A percentile compares a stretch with the other conserved stretches of the same genome.
Evolutionary conservation across 1,140 invertebrate genomes (phyloP).

Genomic region (Cyrtorhinus lividipennis): DNA sequence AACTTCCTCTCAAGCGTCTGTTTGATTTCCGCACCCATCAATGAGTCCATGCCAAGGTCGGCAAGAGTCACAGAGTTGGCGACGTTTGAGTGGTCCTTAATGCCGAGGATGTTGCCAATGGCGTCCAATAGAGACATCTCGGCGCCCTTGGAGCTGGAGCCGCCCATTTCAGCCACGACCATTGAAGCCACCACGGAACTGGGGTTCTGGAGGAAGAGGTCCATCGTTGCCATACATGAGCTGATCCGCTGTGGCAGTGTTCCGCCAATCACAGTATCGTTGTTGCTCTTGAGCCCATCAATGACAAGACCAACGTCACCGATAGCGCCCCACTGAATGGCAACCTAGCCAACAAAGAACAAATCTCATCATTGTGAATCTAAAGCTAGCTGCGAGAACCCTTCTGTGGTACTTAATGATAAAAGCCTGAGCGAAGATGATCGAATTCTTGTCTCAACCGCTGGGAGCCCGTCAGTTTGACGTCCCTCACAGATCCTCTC

Average conservation of each 20-base stretch:
- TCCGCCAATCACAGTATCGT: slow-evolving; percentile 82
- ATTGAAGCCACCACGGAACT: slow-evolving; percentile 72
- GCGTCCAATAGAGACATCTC: slow-evolving; percentile 44
- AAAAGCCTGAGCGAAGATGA: background rate
- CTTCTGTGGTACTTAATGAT: background rate
- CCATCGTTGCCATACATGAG: slow-evolving; percentile 74
- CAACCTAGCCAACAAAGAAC: slow-evolving; percentile 33
- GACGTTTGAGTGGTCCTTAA: slow-evolving; percentile 68
- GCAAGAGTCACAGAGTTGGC: slow-evolving; percentile 58
- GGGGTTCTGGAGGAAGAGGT: slow-evolving; percentile 55
- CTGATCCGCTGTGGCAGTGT: slow-evolving; percentile 82
- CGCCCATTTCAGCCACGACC: slow-evolving; percentile 52
- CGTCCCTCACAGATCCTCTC: slow-evolving; percentile 82
- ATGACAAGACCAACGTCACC: slow-evolving; percentile 88
- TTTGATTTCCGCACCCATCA: slow-evolving; percentile 97
- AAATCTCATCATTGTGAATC: too few species aligned
- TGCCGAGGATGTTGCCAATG: slow-evolving; percentile 67
- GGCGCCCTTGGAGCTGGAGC: slow-evolving; percentile 32
- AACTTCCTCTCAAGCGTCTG: slow-evolving; percentile 87
- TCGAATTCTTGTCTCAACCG: slow-evolving; percentile 31
- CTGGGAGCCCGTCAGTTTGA: slow-evolving; percentile 60
- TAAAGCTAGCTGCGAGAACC: too few species aligned
- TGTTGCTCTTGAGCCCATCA: slow-evolving; percentile 64
- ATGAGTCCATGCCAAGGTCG: slow-evolving; percentile 90
- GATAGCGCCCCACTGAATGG: slow-evolving; percentile 96